A percentile compares a stretch with the other conserved stretches of the same genome.
Evolutionary conservation across 92 coral and sea anemone genomes (phyloP).

Genomic region (Zoanthus sociatus): DNA sequence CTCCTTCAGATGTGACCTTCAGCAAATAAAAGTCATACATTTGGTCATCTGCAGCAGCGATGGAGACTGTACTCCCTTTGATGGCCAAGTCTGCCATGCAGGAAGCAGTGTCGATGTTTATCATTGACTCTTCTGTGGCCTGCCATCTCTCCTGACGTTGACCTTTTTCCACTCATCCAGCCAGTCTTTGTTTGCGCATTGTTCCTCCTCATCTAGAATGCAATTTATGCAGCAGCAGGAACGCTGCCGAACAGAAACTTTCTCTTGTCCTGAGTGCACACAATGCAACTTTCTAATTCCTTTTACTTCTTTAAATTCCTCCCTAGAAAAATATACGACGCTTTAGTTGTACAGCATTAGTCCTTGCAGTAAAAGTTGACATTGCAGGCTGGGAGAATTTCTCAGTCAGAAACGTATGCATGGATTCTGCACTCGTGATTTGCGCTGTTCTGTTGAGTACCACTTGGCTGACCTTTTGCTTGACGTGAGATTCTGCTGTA

Average conservation of each 20-base stretch:
- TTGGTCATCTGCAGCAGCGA: slow-evolving; percentile 60
- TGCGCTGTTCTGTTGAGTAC: slow-evolving; percentile 42
- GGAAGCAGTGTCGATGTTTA: slow-evolving; percentile 51
- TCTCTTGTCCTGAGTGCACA: slow-evolving; percentile 52
- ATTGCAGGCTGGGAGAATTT: slow-evolving; percentile 49
- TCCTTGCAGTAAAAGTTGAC: slow-evolving; percentile 57
- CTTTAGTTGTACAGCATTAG: slow-evolving; percentile 24
- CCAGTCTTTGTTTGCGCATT: slow-evolving; percentile 58
- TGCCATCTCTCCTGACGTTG: slow-evolving; percentile 53
- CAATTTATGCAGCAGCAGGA: slow-evolving; percentile 55
- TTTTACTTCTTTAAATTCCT: no score
- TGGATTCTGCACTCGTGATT: slow-evolving; percentile 48
- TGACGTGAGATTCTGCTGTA: slow-evolving; percentile 13
- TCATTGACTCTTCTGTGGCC: slow-evolving; percentile 29
- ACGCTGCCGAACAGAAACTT: slow-evolving; percentile 45
- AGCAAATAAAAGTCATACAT: slow-evolving; percentile 63
- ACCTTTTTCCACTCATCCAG: slow-evolving; percentile 66
- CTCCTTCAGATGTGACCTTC: slow-evolving; percentile 3
- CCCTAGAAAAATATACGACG: slow-evolving; percentile 48
- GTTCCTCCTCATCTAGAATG: slow-evolving; percentile 16
- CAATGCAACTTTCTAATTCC: slow-evolving; percentile 57
- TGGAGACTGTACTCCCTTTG: slow-evolving; percentile 58
- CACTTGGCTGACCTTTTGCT: slow-evolving; percentile 50
- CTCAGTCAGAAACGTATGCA: slow-evolving; percentile 40
- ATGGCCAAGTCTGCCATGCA: slow-evolving; percentile 60